Evolutionary conservation across 2,113 vertebrate species (phyloP).

Genomic region (Indri indri): DNA sequence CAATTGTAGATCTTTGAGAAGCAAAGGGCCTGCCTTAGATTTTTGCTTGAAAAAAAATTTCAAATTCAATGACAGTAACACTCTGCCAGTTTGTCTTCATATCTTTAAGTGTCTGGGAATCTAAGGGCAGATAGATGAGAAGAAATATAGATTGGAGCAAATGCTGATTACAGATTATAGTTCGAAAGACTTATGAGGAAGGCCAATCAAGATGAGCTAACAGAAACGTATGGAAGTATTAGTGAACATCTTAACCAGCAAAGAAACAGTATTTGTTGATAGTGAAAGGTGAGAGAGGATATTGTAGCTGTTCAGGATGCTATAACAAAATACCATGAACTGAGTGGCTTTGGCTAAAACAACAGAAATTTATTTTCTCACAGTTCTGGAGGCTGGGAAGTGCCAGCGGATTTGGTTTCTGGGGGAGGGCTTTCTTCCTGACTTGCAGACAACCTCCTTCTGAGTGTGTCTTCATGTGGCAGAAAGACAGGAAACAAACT

Average conservation of each 20-base stretch:
- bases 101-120: neutral
- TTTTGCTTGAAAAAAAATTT: neutral
- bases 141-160: neutral
- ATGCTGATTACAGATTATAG: neutral
- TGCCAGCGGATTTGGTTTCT: rapidly evolving
- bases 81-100: neutral
- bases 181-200: neutral
- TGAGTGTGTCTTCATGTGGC: neutral
- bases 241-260: neutral
- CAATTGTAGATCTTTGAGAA: neutral
- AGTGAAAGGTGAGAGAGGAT: neutral
- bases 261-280: neutral
- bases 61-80: neutral
- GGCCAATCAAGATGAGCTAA: neutral
- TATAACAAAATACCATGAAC: neutral
- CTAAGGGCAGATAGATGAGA: neutral
- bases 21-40: neutral
- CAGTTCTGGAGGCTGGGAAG: neutral
- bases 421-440: neutral
- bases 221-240: neutral
- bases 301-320: rapidly evolving
- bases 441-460: neutral
- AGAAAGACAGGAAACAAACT: neutral
- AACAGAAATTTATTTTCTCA: neutral
- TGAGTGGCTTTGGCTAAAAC: neutral